Percentiles rank a stretch among this genome's conserved stretches.
These are phyloP conservation scores for Psix sp. DNA, from an alignment of 1,140 invertebrate species.

Conservation along the genomic window DNA sequence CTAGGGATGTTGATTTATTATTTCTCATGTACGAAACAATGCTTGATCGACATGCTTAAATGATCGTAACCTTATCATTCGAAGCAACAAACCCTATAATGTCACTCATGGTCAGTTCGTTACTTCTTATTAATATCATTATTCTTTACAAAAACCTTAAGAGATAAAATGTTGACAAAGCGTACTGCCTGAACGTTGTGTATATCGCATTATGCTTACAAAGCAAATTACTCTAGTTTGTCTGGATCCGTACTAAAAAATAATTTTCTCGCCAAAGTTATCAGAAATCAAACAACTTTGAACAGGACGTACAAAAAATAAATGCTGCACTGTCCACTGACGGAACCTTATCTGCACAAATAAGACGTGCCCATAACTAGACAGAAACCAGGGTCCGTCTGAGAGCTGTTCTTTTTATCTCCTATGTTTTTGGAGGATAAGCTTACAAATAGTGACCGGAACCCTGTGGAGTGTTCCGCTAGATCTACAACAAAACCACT, in stretches of 20 bases:
- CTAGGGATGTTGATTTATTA: slow-evolving; percentile 56
- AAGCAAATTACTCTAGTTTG: too few species aligned
- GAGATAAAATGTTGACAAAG: slow-evolving; percentile 6
- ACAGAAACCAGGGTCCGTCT: slow-evolving; percentile 61
- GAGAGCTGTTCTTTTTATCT: slow-evolving; percentile 52
- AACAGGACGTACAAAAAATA: slow-evolving; percentile 65
- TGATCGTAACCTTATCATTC: slow-evolving; percentile 57
- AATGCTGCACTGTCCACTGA: slow-evolving; percentile 73
- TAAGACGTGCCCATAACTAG: slow-evolving; percentile 68
- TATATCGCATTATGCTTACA: background rate
- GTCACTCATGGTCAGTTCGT: slow-evolving; percentile 55
- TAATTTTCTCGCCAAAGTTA: slow-evolving; percentile 44
- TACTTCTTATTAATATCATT: slow-evolving; percentile 33
- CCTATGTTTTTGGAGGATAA: slow-evolving; percentile 50
- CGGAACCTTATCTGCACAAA: slow-evolving; percentile 73
- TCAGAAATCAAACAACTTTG: slow-evolving; percentile 63
- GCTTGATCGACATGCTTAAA: slow-evolving; percentile 56
- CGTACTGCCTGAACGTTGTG: background rate
- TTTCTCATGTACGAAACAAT: slow-evolving; percentile 57
- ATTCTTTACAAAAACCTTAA: slow-evolving; percentile 3
- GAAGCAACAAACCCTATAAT: slow-evolving; percentile 31
- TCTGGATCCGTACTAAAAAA: too few species aligned
- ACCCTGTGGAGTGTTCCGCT: slow-evolving; percentile 37
- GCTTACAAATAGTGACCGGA: slow-evolving; percentile 55
- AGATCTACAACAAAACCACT: slow-evolving; percentile 50